Percentiles rank a stretch among this genome's conserved stretches.
These are phyloP conservation scores for Naso thynnoides DNA, from an alignment of 2,797 vertebrate species.

Conservation along the genomic window DNA sequence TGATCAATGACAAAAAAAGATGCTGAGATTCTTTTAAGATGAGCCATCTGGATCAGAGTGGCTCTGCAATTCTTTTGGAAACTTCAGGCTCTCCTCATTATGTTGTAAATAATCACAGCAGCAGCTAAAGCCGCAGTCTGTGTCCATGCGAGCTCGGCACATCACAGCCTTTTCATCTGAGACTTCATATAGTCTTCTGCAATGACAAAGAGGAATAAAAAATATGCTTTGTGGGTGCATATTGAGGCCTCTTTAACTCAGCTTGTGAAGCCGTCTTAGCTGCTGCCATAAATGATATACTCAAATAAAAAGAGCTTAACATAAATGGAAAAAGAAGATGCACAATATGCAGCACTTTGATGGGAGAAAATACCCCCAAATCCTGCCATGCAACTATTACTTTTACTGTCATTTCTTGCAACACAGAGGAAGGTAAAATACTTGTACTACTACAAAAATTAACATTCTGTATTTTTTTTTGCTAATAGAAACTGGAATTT, in stretches of 20 bases:
- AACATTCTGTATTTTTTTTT: neutral
- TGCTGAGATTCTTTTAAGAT: conserved; percentile 31
- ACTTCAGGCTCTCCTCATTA: conserved; percentile 53
- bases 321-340: conserved; percentile 22
- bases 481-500: too few species aligned
- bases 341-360: conserved; percentile 6
- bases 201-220: conserved; percentile 51
- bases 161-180: conserved; percentile 47
- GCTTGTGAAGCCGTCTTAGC: conserved; percentile 32
- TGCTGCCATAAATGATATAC: conserved; percentile 38
- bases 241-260: conserved; percentile 40
- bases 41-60: conserved; percentile 45
- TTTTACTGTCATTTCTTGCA: neutral
- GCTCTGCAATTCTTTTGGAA: conserved; percentile 42
- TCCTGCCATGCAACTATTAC: neutral
- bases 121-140: conserved; percentile 51
- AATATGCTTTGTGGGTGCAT: conserved; percentile 39
- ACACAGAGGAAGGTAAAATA: neutral
- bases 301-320: conserved; percentile 39
- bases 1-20: conserved; percentile 33
- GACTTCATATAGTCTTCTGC: conserved; percentile 40
- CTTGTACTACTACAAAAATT: neutral
- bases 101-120: conserved; percentile 62
- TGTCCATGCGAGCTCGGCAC: conserved; percentile 34
- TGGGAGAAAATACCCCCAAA: conserved; percentile 1